Conservation (phyloP, 2,888 invertebrate species). For the Apodemia duryi region DNA sequence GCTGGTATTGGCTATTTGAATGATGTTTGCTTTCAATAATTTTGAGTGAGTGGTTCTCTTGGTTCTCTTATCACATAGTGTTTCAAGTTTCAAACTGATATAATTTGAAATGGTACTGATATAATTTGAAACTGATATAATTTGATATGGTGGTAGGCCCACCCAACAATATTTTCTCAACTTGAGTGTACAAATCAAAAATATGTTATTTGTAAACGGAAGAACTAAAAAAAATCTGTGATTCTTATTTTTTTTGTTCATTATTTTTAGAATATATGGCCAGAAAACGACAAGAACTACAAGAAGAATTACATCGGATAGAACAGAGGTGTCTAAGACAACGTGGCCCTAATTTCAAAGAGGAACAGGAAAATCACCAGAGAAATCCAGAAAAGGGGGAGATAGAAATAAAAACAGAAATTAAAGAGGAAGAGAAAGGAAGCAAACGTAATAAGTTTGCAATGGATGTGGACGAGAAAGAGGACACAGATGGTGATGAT, state of each 20-base stretch:
- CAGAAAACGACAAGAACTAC: constrained; percentile 81
- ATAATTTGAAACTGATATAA: too few species aligned
- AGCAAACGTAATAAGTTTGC: constrained; percentile 64
- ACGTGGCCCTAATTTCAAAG: constrained; percentile 50
- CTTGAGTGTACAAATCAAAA: too few species aligned
- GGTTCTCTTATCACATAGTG: too few species aligned
- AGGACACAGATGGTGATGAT: constrained; percentile 64
- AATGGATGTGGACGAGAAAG: constrained; percentile 55
- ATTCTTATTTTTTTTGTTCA: background rate
- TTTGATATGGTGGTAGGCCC: too few species aligned
- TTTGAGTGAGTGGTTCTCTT: too few species aligned
- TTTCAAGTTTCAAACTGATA: too few species aligned
- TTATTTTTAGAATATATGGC: constrained; percentile 78
- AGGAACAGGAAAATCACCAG: constrained; percentile 39
- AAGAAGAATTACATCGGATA: constrained; percentile 82
- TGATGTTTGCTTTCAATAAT: too few species aligned
- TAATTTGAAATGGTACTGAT: too few species aligned
- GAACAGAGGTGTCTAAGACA: constrained; percentile 72
- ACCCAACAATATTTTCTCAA: too few species aligned
- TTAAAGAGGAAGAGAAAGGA: constrained; percentile 39
- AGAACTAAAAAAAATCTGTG: background rate
- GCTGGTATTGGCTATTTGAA: too few species aligned
- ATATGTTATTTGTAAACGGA: too few species aligned
- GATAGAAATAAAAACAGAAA: constrained; percentile 29
- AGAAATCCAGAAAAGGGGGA: constrained; percentile 27